phyloP scores from a whole-genome alignment of 2,797 vertebrate species.

The Echiichthys vipera region DNA sequence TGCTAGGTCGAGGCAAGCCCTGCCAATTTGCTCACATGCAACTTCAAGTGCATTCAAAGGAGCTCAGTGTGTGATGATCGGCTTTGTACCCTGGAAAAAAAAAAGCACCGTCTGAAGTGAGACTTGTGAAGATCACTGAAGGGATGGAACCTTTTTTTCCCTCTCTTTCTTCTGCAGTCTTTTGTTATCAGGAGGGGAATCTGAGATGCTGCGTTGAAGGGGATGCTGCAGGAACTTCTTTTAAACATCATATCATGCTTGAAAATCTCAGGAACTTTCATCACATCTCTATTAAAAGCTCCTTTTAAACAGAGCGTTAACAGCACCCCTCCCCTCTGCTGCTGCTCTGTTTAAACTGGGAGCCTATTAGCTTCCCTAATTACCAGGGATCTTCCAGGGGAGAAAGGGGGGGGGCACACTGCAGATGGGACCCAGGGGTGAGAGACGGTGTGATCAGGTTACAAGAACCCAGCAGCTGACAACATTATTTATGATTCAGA shows the following conservation, averaged over 20 bases:
- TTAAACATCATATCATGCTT: slow-evolving; percentile 43
- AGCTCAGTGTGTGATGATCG: slow-evolving; percentile 6
- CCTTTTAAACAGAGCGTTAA: slow-evolving; percentile 54
- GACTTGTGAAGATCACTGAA: slow-evolving; percentile 58
- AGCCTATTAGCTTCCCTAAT: slow-evolving; percentile 65
- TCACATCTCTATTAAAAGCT: slow-evolving; percentile 49
- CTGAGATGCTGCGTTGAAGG: slow-evolving; percentile 26
- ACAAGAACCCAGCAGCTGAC: slow-evolving; percentile 65
- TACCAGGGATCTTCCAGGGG: slow-evolving; percentile 41
- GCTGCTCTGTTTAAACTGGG: slow-evolving; percentile 31
- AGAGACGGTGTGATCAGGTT: slow-evolving; percentile 62
- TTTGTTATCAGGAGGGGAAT: slow-evolving; percentile 45
- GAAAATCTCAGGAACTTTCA: slow-evolving; percentile 45
- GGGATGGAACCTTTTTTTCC: slow-evolving; percentile 25
- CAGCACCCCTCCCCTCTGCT: slow-evolving; percentile 18
- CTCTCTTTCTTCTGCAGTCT: slow-evolving; percentile 30
- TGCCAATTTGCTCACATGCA: slow-evolving; percentile 35
- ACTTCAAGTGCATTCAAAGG: slow-evolving; percentile 49
- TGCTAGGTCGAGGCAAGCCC: slow-evolving; percentile 5
- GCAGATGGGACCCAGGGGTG: slow-evolving; percentile 33
- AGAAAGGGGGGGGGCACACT: not conserved
- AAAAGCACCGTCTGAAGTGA: slow-evolving; percentile 41
- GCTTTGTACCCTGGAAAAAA: slow-evolving; percentile 41
- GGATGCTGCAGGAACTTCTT: slow-evolving; percentile 1
- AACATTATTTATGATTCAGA: slow-evolving; percentile 76